Conservation (phyloP, 2,113 vertebrate species). For the Pachyramphus minor region DNA sequence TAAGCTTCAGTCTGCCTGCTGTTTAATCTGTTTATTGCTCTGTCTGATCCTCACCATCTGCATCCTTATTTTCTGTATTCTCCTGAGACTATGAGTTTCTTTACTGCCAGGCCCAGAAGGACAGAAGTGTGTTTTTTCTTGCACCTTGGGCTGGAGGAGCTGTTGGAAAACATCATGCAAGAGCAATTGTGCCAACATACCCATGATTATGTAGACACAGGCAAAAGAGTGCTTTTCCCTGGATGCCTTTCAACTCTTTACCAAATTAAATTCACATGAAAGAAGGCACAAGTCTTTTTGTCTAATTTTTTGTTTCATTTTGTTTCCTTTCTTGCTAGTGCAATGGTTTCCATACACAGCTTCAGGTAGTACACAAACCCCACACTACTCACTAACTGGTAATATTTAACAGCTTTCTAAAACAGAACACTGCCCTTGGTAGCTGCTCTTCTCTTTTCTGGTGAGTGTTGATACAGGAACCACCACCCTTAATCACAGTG, state of each 20-base stretch:
- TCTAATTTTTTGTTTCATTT: neutral
- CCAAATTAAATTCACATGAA: neutral
- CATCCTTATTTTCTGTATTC: neutral
- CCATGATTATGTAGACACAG: neutral
- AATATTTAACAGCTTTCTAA: neutral
- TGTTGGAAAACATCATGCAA: neutral
- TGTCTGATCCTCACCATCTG: conserved; percentile 3
- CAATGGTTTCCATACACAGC: neutral
- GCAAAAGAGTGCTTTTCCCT: neutral
- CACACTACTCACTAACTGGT: neutral
- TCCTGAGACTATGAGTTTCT: neutral
- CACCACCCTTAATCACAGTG: neutral
- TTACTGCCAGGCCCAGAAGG: neutral
- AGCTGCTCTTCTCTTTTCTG: neutral
- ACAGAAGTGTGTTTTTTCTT: neutral
- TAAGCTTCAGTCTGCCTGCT: neutral
- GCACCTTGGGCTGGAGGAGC: neutral
- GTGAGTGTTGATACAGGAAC: neutral
- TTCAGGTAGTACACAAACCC: neutral
- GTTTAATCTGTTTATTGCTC: conserved; percentile 5
- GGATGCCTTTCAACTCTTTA: neutral
- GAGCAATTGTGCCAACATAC: neutral
- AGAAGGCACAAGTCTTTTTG: neutral
- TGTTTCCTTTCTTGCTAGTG: neutral
- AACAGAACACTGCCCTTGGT: neutral